Percentiles rank a stretch among this genome's conserved stretches.
These are phyloP conservation scores for Apamea epomidion DNA, from an alignment of 2,888 invertebrate genomes.

Conservation along the genomic window DNA sequence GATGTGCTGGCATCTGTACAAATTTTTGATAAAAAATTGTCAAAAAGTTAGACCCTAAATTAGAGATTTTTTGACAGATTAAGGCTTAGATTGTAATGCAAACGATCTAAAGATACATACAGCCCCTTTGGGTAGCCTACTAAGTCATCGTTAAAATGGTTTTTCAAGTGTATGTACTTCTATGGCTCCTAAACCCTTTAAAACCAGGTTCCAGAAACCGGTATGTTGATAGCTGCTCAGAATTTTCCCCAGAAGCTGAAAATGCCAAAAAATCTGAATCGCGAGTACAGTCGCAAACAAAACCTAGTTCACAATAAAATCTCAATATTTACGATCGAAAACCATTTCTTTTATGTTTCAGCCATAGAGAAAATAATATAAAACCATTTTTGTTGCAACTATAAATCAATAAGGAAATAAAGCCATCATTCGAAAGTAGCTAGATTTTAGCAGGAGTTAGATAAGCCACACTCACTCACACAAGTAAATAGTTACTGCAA, in stretches of 20 bases:
- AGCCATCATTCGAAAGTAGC: neutral
- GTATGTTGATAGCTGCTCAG: neutral
- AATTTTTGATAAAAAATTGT: too few relatives aligned
- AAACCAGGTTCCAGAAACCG: neutral
- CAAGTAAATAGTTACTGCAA: neutral
- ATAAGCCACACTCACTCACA: neutral
- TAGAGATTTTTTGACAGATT: neutral
- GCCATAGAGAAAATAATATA: neutral
- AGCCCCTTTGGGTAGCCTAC: neutral
- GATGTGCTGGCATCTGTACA: too few relatives aligned
- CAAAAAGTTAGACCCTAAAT: neutral
- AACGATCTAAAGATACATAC: neutral
- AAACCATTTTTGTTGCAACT: conserved; percentile 13
- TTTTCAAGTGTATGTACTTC: neutral
- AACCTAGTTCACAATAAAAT: conserved; percentile 2
- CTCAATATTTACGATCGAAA: neutral
- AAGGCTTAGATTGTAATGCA: neutral
- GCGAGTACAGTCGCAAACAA: too few relatives aligned
- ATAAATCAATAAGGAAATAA: conserved; percentile 19
- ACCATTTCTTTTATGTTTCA: conserved; percentile 8
- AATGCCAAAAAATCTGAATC: neutral
- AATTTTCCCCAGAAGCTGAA: neutral
- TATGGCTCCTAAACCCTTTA: neutral
- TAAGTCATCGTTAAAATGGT: neutral
- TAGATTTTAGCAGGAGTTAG: neutral